These are phyloP conservation scores for Trissolcus brochymenae DNA, from an alignment of 2,888 invertebrate species.

Conservation along the genomic window DNA sequence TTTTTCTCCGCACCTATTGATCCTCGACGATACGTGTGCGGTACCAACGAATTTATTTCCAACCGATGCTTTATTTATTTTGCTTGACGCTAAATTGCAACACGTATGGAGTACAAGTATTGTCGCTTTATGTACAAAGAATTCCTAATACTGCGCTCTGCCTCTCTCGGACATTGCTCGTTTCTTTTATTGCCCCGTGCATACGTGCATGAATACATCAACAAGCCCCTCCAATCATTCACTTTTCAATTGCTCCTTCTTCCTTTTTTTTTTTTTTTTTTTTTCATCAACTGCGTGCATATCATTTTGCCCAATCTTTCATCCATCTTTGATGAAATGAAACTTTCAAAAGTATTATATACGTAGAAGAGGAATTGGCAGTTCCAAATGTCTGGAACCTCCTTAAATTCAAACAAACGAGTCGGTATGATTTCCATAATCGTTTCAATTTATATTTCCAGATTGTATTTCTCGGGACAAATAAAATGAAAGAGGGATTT, in stretches of 20 bases:
- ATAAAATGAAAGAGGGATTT: conserved; percentile 41
- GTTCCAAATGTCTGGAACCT: not conserved
- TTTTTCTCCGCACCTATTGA: conserved; percentile 64
- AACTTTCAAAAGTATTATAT: no score
- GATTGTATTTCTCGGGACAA: conserved; percentile 32
- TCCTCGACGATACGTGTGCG: conserved; percentile 58
- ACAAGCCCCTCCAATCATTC: not conserved
- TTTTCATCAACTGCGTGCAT: not conserved
- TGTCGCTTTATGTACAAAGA: conserved; percentile 39
- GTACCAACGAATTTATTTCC: conserved; percentile 51
- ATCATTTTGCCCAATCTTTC: not conserved
- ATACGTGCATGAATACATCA: conserved; percentile 14
- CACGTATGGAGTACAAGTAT: conserved; percentile 38
- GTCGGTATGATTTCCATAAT: conserved; percentile 35
- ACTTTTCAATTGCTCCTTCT: not conserved
- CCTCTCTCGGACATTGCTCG: no score
- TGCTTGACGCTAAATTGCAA: conserved; percentile 40
- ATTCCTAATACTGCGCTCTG: conserved; percentile 1
- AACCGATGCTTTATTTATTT: conserved; percentile 49
- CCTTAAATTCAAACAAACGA: conserved; percentile 1
- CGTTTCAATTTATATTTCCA: conserved; percentile 40
- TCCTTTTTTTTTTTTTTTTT: not conserved
- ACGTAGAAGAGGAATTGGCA: no score
- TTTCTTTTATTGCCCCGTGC: conserved; percentile 18
- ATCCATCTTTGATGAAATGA: no score